A percentile compares a stretch with the other conserved stretches of the same genome.
These are phyloP conservation scores for Microplitis mediator DNA, from an alignment of 1,140 invertebrate genomes.

Conservation along the genomic window DNA sequence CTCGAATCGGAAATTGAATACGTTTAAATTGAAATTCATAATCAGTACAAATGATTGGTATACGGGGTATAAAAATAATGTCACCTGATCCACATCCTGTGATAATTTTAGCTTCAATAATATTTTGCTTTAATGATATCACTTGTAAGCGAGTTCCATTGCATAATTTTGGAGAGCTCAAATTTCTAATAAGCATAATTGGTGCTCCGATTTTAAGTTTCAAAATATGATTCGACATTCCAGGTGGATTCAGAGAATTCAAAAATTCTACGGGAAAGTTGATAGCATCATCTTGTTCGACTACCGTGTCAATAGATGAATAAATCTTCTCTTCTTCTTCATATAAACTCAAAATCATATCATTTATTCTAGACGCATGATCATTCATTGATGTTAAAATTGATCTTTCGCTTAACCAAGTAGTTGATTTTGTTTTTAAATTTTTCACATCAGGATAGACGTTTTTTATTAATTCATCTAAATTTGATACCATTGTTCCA, in stretches of 20 bases:
- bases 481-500: constrained; percentile 31
- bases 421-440: constrained; percentile 13
- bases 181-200: background rate
- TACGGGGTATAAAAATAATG: too few relatives aligned
- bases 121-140: too few relatives aligned
- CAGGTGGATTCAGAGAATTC: background rate
- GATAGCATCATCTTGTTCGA: background rate
- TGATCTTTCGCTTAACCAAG: constrained; percentile 35
- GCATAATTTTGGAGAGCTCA: too few relatives aligned
- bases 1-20: too few relatives aligned
- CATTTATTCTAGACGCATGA: background rate
- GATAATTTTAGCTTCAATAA: too few relatives aligned
- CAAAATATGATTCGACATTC: constrained; percentile 21
- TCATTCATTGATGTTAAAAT: constrained; percentile 36
- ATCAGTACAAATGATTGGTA: too few relatives aligned
- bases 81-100: too few relatives aligned
- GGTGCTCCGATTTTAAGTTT: background rate
- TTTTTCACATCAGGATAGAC: constrained; percentile 50
- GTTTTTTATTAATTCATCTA: constrained; percentile 47
- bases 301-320: background rate
- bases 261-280: background rate
- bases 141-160: too few relatives aligned
- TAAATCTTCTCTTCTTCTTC: background rate
- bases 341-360: background rate
- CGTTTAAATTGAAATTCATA: too few relatives aligned